These are phyloP conservation scores for Gymnothorax reevesii DNA, from an alignment of 2,797 vertebrate genomes.

Conservation along the genomic window DNA sequence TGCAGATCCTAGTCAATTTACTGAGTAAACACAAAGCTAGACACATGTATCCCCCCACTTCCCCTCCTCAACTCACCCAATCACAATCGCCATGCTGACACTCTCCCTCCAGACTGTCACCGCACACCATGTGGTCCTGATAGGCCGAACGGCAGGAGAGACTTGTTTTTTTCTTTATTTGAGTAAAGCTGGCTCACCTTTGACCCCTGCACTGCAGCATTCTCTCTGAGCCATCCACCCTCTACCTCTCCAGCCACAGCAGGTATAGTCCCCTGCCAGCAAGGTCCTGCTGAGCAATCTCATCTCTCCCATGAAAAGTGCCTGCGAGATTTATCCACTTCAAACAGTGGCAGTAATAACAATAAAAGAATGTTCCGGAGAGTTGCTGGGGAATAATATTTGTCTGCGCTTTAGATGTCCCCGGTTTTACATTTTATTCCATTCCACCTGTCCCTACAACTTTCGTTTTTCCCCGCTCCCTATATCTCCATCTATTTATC, in stretches of 20 bases:
- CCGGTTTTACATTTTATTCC: slow-evolving; percentile 36
- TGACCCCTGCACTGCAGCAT: neutral
- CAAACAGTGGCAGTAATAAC: slow-evolving; percentile 37
- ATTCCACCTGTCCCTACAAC: slow-evolving; percentile 39
- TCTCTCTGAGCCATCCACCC: neutral
- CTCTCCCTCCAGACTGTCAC: slow-evolving; percentile 49
- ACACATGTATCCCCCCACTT: neutral
- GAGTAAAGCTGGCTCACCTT: slow-evolving; percentile 3
- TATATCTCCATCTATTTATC: slow-evolving; percentile 48
- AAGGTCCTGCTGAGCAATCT: slow-evolving; percentile 19
- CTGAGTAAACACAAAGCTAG: neutral
- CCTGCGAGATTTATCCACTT: slow-evolving; percentile 45
- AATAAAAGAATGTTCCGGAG: slow-evolving; percentile 14
- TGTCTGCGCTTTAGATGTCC: slow-evolving; percentile 22
- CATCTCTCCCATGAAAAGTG: slow-evolving; percentile 40
- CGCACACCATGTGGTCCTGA: slow-evolving; percentile 43
- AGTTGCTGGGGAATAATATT: slow-evolving; percentile 38
- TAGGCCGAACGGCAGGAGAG: slow-evolving; percentile 9
- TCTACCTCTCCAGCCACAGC: neutral
- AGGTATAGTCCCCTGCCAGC: neutral
- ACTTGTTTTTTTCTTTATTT: slow-evolving; percentile 21
- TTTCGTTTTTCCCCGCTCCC: slow-evolving; percentile 41
- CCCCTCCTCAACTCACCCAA: slow-evolving; percentile 10
- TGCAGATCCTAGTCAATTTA: no score
- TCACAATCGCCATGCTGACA: slow-evolving; percentile 44